A percentile compares a stretch with the other conserved stretches of the same genome.
Evolutionary conservation across 2,113 vertebrate genomes (phyloP).

Genomic region (Acanthochromis polyacanthus): DNA sequence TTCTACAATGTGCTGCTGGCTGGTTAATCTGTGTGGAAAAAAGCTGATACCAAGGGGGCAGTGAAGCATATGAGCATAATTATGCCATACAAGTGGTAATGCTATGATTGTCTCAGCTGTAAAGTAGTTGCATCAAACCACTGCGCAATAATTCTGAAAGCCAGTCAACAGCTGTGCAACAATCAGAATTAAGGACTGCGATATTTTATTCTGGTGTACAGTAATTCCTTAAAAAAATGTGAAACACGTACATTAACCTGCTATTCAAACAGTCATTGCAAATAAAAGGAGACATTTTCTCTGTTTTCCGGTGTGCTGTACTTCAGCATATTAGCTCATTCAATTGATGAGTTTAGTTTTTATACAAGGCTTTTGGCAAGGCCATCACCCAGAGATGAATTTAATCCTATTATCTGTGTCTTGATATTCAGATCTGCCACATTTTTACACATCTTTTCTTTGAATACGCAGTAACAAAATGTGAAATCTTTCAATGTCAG

Average conservation of each 20-base stretch:
- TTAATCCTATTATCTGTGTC: constrained; percentile 4
- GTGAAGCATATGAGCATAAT: constrained; percentile 45
- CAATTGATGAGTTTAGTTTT: constrained; percentile 24
- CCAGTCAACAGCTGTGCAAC: not conserved
- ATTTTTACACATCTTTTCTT: constrained; percentile 11
- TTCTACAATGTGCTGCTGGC: constrained; percentile 17
- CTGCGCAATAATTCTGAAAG: constrained; percentile 11
- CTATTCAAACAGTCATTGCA: not conserved
- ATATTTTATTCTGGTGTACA: constrained; percentile 16
- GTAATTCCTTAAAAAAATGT: not conserved
- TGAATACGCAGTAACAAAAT: constrained; percentile 17
- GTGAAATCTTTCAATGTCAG: constrained; percentile 12
- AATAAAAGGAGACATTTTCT: constrained; percentile 1
- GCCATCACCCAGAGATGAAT: constrained; percentile 4
- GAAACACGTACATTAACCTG: constrained; percentile 1
- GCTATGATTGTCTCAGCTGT: constrained; percentile 4
- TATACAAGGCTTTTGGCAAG: constrained; percentile 6
- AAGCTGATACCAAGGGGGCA: constrained; percentile 40
- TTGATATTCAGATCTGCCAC: not conserved
- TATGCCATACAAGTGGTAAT: constrained; percentile 26
- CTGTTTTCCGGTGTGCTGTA: not conserved
- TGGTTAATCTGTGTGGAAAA: constrained; percentile 44
- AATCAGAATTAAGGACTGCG: not conserved
- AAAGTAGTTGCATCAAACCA: constrained; percentile 30
- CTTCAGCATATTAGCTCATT: constrained; percentile 22